Evolutionary conservation across 2,888 invertebrate genomes (phyloP), one percentile per base, ranked within the genome.

Genomic region (Sarcophaga variegata): DNA sequence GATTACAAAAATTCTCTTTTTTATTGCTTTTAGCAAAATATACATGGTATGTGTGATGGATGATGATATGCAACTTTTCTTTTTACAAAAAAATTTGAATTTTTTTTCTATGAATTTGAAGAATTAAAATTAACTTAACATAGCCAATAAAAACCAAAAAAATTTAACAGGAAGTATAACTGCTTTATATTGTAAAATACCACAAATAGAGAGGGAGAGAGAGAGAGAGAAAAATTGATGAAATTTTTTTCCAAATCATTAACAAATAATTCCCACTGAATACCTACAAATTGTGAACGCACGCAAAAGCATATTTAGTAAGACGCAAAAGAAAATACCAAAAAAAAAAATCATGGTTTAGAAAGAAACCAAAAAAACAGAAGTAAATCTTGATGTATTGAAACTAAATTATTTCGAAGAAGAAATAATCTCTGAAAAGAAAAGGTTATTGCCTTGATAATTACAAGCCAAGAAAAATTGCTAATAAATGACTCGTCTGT

Each of bases 281-380:
- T 67, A 67, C 25, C 20, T 12, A 22, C n/a, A 80, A 64, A 47
- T 27, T 67, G 47, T 22, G 37, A 74, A 45, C 66, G 14, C 72
- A 81, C 81, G 81, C 81, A 81, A 81, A 60, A 66, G 25, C 17
- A 54, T 81, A 81, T 74, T 81, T 81, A 74, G 47, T 25, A 64
- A 54, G 66, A 72, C 25, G 17, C 12, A 70, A 70, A 69, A 25
- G n/a, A 25, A 70, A 70, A 70, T 54, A 25, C 17, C 22, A 22
- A 1, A 4, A 59, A 71, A 71, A n/a, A 59, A 71, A 59, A 12
- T 17, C 6, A 27, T 54, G 17, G 54, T 4, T 14, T 14, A 17
- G 17, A 54, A 54, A 54, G 17, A 14, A 49, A 49, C 49, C 6
- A 79, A 59, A 59, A 66, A 22, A 59, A 54, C 22, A 62, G 47